Percentiles rank a stretch among this genome's conserved stretches.
phyloP scores from a whole-genome alignment of 1,140 invertebrate species.

The Lasioglossum baleicum region DNA sequence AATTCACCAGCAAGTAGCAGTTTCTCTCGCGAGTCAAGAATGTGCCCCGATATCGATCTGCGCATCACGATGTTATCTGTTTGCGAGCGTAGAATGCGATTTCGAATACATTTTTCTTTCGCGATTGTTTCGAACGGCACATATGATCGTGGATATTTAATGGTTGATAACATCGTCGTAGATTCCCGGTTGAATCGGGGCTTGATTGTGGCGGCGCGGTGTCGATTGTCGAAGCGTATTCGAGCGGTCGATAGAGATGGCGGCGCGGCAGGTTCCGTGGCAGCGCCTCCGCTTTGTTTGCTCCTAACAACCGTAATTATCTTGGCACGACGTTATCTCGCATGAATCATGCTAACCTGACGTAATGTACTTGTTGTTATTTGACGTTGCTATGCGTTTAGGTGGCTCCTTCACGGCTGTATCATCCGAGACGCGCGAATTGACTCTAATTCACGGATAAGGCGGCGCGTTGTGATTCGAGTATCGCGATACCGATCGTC shows the following conservation, averaged over 20 bases:
- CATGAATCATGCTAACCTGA: slow-evolving; percentile 60
- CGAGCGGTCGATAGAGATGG: slow-evolving; percentile 45
- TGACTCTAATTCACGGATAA: slow-evolving; percentile 40
- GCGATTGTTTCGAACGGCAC: background rate
- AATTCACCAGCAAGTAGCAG: too few relatives aligned
- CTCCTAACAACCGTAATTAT: slow-evolving; percentile 60
- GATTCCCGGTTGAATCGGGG: slow-evolving; percentile 20
- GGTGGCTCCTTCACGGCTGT: slow-evolving; percentile 12
- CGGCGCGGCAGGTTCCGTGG: slow-evolving; percentile 7
- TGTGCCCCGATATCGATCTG: too few relatives aligned
- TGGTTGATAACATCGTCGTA: background rate
- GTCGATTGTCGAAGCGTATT: slow-evolving; percentile 37
- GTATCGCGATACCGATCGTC: background rate
- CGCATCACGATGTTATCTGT: too few relatives aligned
- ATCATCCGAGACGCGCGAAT: slow-evolving; percentile 44
- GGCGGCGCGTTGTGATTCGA: slow-evolving; percentile 19
- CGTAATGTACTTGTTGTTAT: slow-evolving; percentile 56
- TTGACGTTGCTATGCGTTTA: slow-evolving; percentile 54
- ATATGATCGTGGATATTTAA: background rate
- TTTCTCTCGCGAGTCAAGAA: too few relatives aligned
- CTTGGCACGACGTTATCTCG: slow-evolving; percentile 57
- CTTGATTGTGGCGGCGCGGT: slow-evolving; percentile 37
- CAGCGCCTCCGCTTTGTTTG: slow-evolving; percentile 56
- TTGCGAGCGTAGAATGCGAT: too few relatives aligned
- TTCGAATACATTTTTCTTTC: background rate